Evolutionary conservation across 1,140 invertebrate species (phyloP).

Genomic region (Aradophagus sp.): DNA sequence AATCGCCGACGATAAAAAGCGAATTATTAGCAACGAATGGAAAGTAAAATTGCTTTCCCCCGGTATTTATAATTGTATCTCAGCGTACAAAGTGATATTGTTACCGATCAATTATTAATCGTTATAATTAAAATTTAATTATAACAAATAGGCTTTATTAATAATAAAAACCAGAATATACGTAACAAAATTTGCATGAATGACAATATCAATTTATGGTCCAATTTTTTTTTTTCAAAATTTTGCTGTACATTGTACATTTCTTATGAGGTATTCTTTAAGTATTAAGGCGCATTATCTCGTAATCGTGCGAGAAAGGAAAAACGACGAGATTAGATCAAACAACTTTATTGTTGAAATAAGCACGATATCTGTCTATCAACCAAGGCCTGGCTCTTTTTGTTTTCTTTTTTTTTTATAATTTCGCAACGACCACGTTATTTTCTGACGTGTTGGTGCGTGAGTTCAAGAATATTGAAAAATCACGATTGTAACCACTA

Average conservation of each 20-base stretch:
- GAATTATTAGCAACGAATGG: background rate
- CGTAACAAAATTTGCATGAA: too few relatives aligned
- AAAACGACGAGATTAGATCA: slow-evolving; percentile 40
- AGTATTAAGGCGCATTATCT: slow-evolving; percentile 7
- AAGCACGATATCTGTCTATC: slow-evolving; percentile 48
- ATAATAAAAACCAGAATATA: too few relatives aligned
- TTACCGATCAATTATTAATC: too few relatives aligned
- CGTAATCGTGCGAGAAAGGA: slow-evolving; percentile 45
- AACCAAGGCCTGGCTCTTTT: slow-evolving; percentile 26
- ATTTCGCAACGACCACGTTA: slow-evolving; percentile 39
- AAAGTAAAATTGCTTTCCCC: slow-evolving; percentile 2
- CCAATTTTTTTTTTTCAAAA: too few relatives aligned
- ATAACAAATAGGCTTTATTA: too few relatives aligned
- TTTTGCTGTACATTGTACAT: too few relatives aligned
- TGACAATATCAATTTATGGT: too few relatives aligned
- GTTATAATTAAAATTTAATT: background rate
- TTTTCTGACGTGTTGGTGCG: slow-evolving; percentile 51
- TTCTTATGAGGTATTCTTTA: slow-evolving; percentile 3
- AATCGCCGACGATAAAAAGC: slow-evolving; percentile 1
- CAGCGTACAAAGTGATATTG: too few relatives aligned
- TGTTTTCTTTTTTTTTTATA: slow-evolving; percentile 54
- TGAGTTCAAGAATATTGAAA: slow-evolving; percentile 35
- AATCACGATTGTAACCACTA: too few relatives aligned
- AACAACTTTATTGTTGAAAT: slow-evolving; percentile 56
- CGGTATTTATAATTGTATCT: background rate